These are phyloP conservation scores for Pygoscelis adeliae DNA, from an alignment of 2,113 vertebrate genomes.

Conservation along the genomic window DNA sequence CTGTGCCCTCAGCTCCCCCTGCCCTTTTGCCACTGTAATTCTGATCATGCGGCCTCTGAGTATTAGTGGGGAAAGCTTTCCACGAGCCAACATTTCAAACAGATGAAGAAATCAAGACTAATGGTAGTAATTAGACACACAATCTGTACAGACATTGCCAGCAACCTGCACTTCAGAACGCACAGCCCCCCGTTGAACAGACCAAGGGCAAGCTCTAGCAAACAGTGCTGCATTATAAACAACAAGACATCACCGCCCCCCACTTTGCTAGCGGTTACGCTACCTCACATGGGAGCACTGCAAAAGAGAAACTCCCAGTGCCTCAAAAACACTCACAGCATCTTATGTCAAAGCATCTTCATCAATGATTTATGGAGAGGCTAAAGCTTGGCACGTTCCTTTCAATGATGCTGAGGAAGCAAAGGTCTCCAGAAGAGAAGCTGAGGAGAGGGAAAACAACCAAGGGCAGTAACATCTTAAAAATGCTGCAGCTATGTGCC, in stretches of 20 bases:
- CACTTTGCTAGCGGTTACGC: neutral
- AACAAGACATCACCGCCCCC: neutral
- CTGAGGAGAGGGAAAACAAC: slow-evolving; percentile 41
- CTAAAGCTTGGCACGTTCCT: neutral
- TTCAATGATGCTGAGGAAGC: neutral
- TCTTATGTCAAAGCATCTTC: neutral
- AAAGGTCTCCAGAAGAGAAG: slow-evolving; percentile 35
- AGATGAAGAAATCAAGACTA: neutral
- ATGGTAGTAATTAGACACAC: neutral
- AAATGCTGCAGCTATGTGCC: slow-evolving; percentile 15
- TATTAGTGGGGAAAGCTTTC: neutral
- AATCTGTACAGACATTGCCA: neutral
- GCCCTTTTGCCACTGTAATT: neutral
- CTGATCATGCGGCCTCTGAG: neutral
- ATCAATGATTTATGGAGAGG: neutral
- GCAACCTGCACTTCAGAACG: neutral
- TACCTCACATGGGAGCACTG: neutral
- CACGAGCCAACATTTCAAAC: neutral
- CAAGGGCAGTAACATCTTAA: slow-evolving; percentile 9
- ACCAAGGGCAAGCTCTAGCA: neutral
- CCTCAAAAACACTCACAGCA: neutral
- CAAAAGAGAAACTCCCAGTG: neutral
- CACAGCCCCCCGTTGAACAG: neutral
- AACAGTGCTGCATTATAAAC: neutral
- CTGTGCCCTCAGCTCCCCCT: neutral